Base-by-base conservation (phyloP, 2,113 vertebrate species). In the Trochalopteron elliotii region DNA sequence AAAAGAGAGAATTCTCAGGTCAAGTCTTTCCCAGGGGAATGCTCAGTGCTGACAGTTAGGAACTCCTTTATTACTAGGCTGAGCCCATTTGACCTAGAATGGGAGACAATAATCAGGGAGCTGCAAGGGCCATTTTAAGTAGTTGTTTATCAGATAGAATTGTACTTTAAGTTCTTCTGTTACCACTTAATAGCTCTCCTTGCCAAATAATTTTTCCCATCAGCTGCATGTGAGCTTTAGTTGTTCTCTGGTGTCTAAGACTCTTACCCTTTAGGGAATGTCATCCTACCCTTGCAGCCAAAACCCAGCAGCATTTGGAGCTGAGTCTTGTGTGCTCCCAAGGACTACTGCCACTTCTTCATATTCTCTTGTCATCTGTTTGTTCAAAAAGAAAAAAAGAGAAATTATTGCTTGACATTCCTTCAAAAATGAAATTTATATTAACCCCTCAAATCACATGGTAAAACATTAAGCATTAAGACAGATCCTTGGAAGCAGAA, bases 101-200 rank as follows among this genome's bases (percentile, higher is more conserved):
- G 74, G 45, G 72, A 91, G 64, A 82, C 69, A 94, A 72, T 45
- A 87, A 82, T 75, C 47, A 45, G 68, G 39, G 86, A 93, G 61
- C 63, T 95, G 52, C 75, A 84, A 92, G 83, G 85, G 57, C 57
- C 79, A 30, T 85, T 96, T 71, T 14, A 89, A 67, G 59, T 83
- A 89, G 60, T 65, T 90, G 69, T 75, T 90, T 90, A 39, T 87
- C 55, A 91, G 77, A 59, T 61, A 77, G 93, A 72, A 63, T 78
- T 88, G 90, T 92, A 95, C 92, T 96, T 96, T 84, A 94, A 84
- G 70, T 61, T 93, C 77, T 77, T 87, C 69, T 91, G 53, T 88
- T 95, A 85, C 74, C 47, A 78, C 86, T 83, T 70, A 86, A 42
- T 44, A 81, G 60, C 60, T 92, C 31, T 92, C 59, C 79, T 67